These are phyloP conservation scores for Centruroides sculpturatus DNA, from an alignment of 1,140 invertebrate species.

Conservation along the genomic window DNA sequence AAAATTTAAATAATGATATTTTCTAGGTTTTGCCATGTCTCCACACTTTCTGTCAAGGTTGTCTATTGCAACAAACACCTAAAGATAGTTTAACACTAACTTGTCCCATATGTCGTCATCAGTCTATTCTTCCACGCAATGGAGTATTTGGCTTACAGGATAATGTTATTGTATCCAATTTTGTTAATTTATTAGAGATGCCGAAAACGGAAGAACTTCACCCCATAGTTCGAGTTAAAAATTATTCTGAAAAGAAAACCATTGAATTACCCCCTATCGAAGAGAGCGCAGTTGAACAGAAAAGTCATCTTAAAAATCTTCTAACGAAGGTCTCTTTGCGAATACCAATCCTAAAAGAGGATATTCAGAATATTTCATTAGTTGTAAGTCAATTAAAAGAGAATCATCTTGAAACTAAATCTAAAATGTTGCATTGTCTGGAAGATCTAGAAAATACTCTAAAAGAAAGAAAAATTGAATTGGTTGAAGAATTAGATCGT, in stretches of 20 bases:
- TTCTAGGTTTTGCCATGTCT: constrained; percentile 31
- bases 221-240: constrained; percentile 18
- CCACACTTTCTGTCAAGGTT: constrained; percentile 30
- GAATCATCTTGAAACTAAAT: constrained; percentile 32
- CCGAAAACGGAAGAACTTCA: constrained; percentile 10
- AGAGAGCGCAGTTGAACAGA: constrained; percentile 4
- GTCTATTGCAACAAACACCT: constrained; percentile 29
- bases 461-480: constrained; percentile 24
- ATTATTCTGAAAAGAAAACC: constrained; percentile 6
- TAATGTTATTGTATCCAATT: constrained; percentile 33
- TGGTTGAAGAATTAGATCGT: constrained; percentile 29
- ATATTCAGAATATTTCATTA: constrained; percentile 35
- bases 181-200: constrained; percentile 29
- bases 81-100: constrained; percentile 33
- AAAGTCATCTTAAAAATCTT: constrained; percentile 23
- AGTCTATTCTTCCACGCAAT: constrained; percentile 36
- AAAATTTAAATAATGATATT: not conserved
- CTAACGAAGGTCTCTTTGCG: constrained; percentile 20
- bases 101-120: constrained; percentile 37
- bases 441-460: not conserved
- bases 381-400: constrained; percentile 29
- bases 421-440: constrained; percentile 1
- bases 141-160: constrained; percentile 34
- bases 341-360: constrained; percentile 35
- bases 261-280: too few species aligned